Conservation (phyloP, 2,888 invertebrate genomes). For the Drosophila kambysellisi region DNA sequence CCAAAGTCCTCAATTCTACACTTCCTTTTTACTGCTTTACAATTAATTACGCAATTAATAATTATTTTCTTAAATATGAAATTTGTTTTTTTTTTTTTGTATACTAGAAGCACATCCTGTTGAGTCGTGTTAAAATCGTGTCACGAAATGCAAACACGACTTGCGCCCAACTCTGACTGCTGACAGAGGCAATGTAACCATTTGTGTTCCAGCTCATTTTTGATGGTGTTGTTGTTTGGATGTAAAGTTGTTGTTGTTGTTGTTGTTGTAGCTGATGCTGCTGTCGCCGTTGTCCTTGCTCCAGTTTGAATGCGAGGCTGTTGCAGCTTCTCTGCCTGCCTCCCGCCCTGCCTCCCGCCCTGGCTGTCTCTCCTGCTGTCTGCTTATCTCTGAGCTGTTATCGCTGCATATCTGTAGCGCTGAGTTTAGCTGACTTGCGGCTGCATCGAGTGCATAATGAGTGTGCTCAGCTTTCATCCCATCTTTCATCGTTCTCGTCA, state of each 20-base stretch:
- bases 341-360: neutral
- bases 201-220: conserved; percentile 34
- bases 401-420: conserved; percentile 61
- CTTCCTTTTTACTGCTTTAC: neutral
- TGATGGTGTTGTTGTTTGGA: conserved; percentile 42
- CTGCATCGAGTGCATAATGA: conserved; percentile 68
- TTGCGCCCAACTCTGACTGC: conserved; percentile 4
- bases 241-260: conserved; percentile 65
- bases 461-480: conserved; percentile 42
- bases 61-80: neutral
- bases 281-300: conserved; percentile 68
- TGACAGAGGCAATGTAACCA: conserved; percentile 27
- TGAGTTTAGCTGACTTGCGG: conserved; percentile 26
- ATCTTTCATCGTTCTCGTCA: conserved; percentile 34
- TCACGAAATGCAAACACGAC: neutral
- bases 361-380: neutral
- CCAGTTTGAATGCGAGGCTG: conserved; percentile 58
- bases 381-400: conserved; percentile 65
- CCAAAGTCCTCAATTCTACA: neutral
- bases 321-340: conserved; percentile 18
- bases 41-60: neutral
- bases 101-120: neutral
- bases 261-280: neutral
- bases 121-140: neutral
- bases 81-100: neutral